Conservation (phyloP, 2,113 vertebrate species). For the Piprites chloris region DNA sequence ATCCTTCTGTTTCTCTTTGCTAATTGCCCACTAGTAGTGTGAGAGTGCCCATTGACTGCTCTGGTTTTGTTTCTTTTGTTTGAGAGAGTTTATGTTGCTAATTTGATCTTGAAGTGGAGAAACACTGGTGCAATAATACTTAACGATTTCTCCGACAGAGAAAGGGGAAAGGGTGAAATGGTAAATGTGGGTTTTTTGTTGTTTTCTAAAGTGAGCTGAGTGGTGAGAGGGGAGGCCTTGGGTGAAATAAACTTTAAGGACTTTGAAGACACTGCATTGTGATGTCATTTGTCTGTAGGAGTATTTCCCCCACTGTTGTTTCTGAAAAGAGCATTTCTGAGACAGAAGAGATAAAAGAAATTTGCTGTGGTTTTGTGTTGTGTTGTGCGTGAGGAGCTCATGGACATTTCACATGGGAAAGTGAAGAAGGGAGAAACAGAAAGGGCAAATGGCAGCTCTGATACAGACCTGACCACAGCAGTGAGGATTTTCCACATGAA, state of each 20-base stretch:
- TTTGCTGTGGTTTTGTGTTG: neutral
- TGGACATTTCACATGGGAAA: rapidly evolving
- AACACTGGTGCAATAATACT: neutral
- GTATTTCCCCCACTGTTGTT: neutral
- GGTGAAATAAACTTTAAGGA: neutral
- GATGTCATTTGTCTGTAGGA: neutral
- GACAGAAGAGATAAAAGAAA: neutral
- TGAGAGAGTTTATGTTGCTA: neutral
- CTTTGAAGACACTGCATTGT: neutral
- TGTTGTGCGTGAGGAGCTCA: neutral
- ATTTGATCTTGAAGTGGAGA: neutral
- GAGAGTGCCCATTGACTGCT: neutral
- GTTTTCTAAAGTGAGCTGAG: neutral
- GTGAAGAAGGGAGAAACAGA: neutral
- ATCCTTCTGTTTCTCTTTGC: neutral
- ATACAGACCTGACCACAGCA: neutral
- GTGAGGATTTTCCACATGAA: neutral
- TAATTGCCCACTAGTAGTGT: neutral
- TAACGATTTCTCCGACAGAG: neutral
- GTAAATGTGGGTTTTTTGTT: neutral
- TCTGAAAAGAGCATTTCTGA: neutral
- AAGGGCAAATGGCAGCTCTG: neutral
- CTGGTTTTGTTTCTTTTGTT: neutral
- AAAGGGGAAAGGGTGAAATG: neutral
- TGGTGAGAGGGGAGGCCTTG: neutral